phyloP scores from a whole-genome alignment of 2,888 invertebrate genomes.

The Oconnorella tubifera region DNA sequence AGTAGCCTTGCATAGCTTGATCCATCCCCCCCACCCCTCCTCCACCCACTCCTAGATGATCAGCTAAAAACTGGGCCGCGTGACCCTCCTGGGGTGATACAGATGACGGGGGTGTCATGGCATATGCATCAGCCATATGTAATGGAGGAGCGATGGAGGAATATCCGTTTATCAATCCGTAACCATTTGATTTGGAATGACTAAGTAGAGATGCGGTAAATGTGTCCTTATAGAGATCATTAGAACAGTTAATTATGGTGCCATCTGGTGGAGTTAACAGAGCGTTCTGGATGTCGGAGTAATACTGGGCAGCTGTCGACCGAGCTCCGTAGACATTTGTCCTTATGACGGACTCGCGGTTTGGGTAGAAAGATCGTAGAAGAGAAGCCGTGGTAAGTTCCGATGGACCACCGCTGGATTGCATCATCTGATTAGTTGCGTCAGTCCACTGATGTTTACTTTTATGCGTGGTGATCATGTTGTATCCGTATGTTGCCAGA shows the following conservation, averaged over 20 bases:
- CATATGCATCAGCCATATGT: constrained; percentile 60
- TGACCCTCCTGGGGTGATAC: constrained; percentile 84
- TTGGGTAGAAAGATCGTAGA: constrained; percentile 83
- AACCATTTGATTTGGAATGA: constrained; percentile 19
- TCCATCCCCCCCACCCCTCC: constrained; percentile 2
- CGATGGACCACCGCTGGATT: constrained; percentile 57
- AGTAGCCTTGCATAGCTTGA: constrained; percentile 8
- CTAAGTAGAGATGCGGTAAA: constrained; percentile 15
- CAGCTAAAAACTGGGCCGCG: constrained; percentile 34
- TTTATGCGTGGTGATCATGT: constrained; percentile 61
- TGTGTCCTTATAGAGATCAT: constrained; percentile 29
- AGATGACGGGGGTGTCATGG: constrained; percentile 93
- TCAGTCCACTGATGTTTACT: constrained; percentile 98
- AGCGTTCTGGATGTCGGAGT: constrained; percentile 61
- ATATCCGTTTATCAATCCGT: constrained; percentile 25
- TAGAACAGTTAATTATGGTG: background rate
- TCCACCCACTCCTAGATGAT: constrained; percentile 26
- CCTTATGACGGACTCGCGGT: constrained; percentile 89
- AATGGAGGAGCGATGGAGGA: constrained; percentile 13
- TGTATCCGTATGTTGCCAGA: constrained; percentile 3
- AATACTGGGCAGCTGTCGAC: constrained; percentile 39
- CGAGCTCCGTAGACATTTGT: constrained; percentile 59
- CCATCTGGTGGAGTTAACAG: constrained; percentile 75
- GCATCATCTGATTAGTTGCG: constrained; percentile 54
- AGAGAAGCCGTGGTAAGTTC: constrained; percentile 80